Conservation (phyloP, 2,797 vertebrate species). For the Sebastolobus altivelis region DNA sequence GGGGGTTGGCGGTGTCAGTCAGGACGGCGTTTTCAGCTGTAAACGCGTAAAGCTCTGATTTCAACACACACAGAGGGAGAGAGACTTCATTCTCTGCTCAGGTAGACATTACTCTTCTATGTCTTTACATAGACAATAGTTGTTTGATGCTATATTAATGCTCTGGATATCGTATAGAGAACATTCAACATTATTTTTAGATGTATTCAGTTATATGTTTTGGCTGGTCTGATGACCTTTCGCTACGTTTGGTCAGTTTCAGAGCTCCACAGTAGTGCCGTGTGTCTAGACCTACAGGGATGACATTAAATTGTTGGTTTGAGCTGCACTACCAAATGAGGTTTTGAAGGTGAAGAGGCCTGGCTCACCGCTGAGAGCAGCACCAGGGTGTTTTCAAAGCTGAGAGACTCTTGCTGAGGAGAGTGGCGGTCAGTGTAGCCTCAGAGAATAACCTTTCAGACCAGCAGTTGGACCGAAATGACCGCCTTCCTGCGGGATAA, state of each 20-base stretch:
- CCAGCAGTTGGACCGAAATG: constrained; percentile 2
- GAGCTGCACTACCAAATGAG: not conserved
- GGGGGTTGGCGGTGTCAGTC: too few relatives aligned
- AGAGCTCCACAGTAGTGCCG: not conserved
- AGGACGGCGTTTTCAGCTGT: too few relatives aligned
- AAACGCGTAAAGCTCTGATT: too few relatives aligned
- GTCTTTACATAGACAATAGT: accelerated
- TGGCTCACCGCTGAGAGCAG: not conserved
- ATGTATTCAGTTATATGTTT: not conserved
- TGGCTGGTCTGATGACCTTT: not conserved
- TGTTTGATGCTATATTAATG: too few relatives aligned
- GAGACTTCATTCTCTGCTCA: too few relatives aligned
- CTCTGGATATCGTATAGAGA: too few relatives aligned
- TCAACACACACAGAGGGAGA: too few relatives aligned
- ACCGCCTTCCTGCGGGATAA: constrained; percentile 25
- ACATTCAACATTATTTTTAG: not conserved
- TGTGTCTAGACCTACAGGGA: not conserved
- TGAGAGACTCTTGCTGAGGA: constrained; percentile 13
- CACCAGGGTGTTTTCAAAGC: constrained; percentile 18
- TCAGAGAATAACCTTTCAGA: constrained; percentile 19
- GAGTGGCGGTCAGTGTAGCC: not conserved
- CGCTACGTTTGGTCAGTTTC: not conserved
- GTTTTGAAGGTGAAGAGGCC: constrained; percentile 20
- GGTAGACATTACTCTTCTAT: too few relatives aligned
- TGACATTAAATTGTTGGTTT: constrained; percentile 11